These are phyloP conservation scores for Arvicola amphibius DNA, from an alignment of 2,797 vertebrate species.

Conservation along the genomic window DNA sequence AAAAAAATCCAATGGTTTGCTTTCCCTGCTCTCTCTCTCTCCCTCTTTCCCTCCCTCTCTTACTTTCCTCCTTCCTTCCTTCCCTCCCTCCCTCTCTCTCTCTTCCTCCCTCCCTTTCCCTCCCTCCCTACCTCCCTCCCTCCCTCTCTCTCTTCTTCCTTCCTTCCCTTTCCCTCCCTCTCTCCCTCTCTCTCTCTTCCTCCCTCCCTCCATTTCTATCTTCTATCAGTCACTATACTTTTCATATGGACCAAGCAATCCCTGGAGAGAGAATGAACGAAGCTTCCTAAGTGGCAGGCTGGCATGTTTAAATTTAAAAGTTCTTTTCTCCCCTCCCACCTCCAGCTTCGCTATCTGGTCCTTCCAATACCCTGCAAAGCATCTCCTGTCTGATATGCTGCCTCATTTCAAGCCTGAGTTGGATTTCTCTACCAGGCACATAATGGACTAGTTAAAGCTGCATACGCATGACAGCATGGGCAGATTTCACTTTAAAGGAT, in stretches of 20 bases:
- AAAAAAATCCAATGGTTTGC: neutral
- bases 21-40: no score
- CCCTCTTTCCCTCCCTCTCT: no score
- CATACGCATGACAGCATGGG: conserved; percentile 56
- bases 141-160: neutral
- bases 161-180: rapidly evolving
- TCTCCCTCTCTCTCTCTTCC: rapidly evolving
- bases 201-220: neutral
- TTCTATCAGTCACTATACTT: neutral
- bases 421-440: conserved; percentile 76
- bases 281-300: neutral
- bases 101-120: rapidly evolving
- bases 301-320: conserved; percentile 32
- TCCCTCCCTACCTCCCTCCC: no score
- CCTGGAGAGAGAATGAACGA: conserved; percentile 20
- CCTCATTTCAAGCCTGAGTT: conserved; percentile 72
- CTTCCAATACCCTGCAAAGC: conserved; percentile 68
- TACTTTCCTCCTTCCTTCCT: rapidly evolving
- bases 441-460: conserved; percentile 60
- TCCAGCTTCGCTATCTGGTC: neutral
- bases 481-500: conserved; percentile 80
- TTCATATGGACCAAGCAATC: neutral
- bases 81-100: rapidly evolving
- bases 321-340: neutral
- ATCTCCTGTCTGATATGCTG: conserved; percentile 50